phyloP scores from a whole-genome alignment of 2,797 vertebrate species.

The Labroides dimidiatus region DNA sequence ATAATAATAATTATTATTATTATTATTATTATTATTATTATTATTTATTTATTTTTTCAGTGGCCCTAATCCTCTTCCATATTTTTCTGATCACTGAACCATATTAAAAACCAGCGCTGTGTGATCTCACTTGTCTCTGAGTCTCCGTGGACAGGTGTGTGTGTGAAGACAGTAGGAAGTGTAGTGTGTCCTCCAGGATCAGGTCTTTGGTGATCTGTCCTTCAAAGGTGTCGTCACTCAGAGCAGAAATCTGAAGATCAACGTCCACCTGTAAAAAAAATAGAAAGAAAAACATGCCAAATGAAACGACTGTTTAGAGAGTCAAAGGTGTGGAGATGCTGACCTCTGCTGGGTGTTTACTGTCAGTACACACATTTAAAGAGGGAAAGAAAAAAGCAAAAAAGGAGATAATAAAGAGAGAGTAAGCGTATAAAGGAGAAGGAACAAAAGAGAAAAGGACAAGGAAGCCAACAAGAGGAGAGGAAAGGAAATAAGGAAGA shows the following conservation, averaged over 20 bases:
- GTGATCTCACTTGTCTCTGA: conserved; percentile 20
- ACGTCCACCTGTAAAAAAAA: conserved; percentile 84
- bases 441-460: too few relatives aligned
- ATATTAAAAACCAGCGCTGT: too few relatives aligned
- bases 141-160: conserved; percentile 51
- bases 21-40: too few relatives aligned
- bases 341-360: conserved; percentile 61
- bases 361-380: background rate
- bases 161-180: conserved; percentile 84
- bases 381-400: background rate
- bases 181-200: conserved; percentile 89
- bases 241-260: conserved; percentile 81
- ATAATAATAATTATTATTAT: too few relatives aligned
- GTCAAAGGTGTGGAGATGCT: conserved; percentile 11
- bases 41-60: too few relatives aligned
- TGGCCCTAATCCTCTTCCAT: too few relatives aligned
- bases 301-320: background rate
- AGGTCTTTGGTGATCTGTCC: conserved; percentile 87
- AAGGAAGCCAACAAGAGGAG: too few relatives aligned
- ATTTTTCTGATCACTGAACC: too few relatives aligned
- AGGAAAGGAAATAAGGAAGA: too few relatives aligned
- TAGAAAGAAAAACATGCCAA: conserved; percentile 6
- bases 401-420: background rate
- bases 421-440: too few relatives aligned
- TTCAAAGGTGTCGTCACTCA: conserved; percentile 78